Base-by-base conservation (phyloP, 2,797 vertebrate species). In the Oophaga sylvatica region DNA sequence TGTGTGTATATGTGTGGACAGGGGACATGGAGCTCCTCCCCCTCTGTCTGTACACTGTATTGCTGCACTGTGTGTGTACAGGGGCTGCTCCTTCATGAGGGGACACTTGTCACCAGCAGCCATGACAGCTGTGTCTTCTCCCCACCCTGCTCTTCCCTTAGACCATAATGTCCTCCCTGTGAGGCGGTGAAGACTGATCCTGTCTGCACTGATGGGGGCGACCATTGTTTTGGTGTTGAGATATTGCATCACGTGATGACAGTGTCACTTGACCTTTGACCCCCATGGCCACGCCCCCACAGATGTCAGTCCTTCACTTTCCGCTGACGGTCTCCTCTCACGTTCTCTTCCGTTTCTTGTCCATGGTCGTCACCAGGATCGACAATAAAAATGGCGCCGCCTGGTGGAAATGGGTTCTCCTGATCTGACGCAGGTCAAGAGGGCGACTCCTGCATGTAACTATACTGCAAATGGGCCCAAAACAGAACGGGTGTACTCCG, bases 11-110 rank as follows among this genome's bases (percentile, higher is more conserved):
- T 83, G 20, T 83, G 57, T 84, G 71, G 9, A 63, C 5, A 60
- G 13, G 41, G 59, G 45, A 87, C 63, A 70, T 26, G 15, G 73
- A 22, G 81, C 87, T 71, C 87, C 87, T 75, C 87, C 87, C 83
- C 87, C 87, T 83, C 73, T 80, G 84, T 65, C 65, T 79, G 19
- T 67, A 80, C 59, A 85, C 71, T 5, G 26, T 62, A 57, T 62
- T 9, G 10, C 17, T 81, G 59, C 22, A 45, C 59, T 67, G 22
- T 81, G n/a, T 65, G 80, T 67, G 63, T 41, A 83, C 48, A 83
- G 22, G 22, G 62, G 41, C 41, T 53, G 19, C 29, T 10, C 26
- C 12, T 2, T 65, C n/a, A 11, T 65, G 62, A 9, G 62, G 62
- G 1, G 62, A 67, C 22, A n/a, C 62, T 63, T 65, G 22, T n/a